phyloP scores from a whole-genome alignment of 2,797 vertebrate species.

The Tympanoctomys barrerae region DNA sequence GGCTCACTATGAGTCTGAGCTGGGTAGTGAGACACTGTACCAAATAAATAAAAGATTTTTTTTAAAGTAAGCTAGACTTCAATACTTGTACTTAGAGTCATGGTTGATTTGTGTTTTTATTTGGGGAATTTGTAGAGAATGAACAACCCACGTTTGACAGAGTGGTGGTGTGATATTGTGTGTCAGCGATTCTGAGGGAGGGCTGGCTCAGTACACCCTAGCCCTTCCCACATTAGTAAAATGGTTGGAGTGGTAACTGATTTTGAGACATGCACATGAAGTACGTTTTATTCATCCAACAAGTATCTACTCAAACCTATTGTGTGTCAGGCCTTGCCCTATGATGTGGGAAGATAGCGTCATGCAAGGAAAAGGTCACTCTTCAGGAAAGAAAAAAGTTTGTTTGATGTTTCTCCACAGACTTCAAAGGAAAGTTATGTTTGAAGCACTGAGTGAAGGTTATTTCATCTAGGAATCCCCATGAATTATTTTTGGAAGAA shows the following conservation, averaged over 20 bases:
- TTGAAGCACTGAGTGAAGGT: conserved; percentile 49
- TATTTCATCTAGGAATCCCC: conserved; percentile 50
- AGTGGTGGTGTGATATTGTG: background rate
- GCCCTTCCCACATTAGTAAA: background rate
- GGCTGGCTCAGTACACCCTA: background rate
- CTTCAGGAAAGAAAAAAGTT: conserved; percentile 3
- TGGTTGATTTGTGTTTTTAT: conserved; percentile 5
- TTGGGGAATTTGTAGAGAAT: background rate
- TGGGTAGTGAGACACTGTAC: too few relatives aligned
- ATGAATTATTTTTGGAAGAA: conserved; percentile 14
- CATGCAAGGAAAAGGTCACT: background rate
- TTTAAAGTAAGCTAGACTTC: background rate
- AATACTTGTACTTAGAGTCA: background rate
- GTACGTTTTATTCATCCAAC: conserved; percentile 36
- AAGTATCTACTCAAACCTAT: conserved; percentile 39
- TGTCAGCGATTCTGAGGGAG: background rate
- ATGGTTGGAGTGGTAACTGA: background rate
- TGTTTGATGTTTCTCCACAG: conserved; percentile 39
- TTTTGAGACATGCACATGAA: conserved; percentile 35
- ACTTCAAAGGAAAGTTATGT: conserved; percentile 62
- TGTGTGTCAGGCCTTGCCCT: background rate
- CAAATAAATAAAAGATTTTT: too few relatives aligned
- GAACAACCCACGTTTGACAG: background rate
- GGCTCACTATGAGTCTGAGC: too few relatives aligned
- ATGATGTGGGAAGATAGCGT: background rate